Base-by-base conservation (phyloP, 2,113 vertebrate genomes). In the Lontra canadensis region DNA sequence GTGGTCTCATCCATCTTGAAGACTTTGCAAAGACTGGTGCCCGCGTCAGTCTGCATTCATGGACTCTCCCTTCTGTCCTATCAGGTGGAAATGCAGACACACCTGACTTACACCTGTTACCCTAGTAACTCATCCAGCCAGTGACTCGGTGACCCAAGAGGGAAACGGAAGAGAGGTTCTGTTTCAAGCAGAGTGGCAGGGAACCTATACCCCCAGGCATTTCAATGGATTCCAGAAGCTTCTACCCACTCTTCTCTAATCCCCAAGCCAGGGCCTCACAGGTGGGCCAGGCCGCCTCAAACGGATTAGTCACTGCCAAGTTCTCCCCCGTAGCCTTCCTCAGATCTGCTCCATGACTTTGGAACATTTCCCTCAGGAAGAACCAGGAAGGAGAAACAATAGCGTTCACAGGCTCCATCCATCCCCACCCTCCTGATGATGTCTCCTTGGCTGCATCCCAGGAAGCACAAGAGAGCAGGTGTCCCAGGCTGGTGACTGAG, bases 401-500 rank as follows among this genome's bases (percentile, higher is more conserved):
- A 44, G 49, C n/a, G 18, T 97, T 96, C 96, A 34, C n/a, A 67
- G 96, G 83, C 69, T 81, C 88, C 29, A 34, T 96, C 97, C 39
- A 7, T 80, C 89, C 67, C 90, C 73, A 57, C 7, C 13, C 57
- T 88, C 86, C 81, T 23, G 21, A 94, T 80, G 96, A 0, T 0
- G 29, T 95, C 97, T 97, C 88, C 69, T 95, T 1, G 14, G 95
- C 87, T 39, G 13, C 29, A 17, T 71, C 97, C 97, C 67, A 74
- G 61, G 34, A 83, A 97, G 67, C 96, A 97, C 79, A 86, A 97
- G 92, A 94, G 92, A 97, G 96, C 97, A 97, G 95, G 86, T 97
- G 93, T 93, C 98, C 92, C 55, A 63, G 96, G 96, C 76, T 95
- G 90, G 81, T 91, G 92, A 95, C 88, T 79, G 88, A 76, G 89